Conservation (phyloP, 2,797 vertebrate genomes). For the Tamandua tetradactyla region DNA sequence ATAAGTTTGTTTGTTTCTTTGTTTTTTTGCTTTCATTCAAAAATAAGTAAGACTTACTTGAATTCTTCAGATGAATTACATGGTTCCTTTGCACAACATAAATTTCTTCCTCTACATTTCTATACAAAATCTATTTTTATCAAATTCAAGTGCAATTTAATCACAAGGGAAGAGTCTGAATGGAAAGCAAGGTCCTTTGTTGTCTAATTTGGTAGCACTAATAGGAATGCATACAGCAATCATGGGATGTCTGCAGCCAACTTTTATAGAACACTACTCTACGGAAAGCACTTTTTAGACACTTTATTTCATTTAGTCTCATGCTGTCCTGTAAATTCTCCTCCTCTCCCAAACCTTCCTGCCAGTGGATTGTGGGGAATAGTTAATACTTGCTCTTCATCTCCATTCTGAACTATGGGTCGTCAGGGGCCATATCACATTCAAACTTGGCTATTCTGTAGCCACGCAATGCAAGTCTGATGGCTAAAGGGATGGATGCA, state of each 20-base stretch:
- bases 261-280: not conserved
- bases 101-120: constrained; percentile 8
- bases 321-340: too few relatives aligned
- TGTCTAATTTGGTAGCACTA: not conserved
- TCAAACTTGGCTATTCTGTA: not conserved
- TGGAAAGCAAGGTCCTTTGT: not conserved
- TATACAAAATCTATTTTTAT: constrained; percentile 8
- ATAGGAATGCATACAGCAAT: not conserved
- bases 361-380: not conserved
- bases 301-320: not conserved
- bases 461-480: not conserved
- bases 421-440: not conserved
- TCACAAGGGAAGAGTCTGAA: not conserved
- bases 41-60: constrained; percentile 15
- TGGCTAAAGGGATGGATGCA: not conserved
- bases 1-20: not conserved
- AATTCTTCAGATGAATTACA: not conserved
- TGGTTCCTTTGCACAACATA: not conserved
- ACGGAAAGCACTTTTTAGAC: not conserved
- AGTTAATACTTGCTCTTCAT: not conserved
- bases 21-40: not conserved
- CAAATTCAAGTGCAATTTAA: not conserved
- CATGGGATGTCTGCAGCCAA: not conserved
- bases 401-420: not conserved
- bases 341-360: not conserved